These are phyloP conservation scores for Syngnathus rostellatus DNA, from an alignment of 2,797 vertebrate species.

Conservation along the genomic window DNA sequence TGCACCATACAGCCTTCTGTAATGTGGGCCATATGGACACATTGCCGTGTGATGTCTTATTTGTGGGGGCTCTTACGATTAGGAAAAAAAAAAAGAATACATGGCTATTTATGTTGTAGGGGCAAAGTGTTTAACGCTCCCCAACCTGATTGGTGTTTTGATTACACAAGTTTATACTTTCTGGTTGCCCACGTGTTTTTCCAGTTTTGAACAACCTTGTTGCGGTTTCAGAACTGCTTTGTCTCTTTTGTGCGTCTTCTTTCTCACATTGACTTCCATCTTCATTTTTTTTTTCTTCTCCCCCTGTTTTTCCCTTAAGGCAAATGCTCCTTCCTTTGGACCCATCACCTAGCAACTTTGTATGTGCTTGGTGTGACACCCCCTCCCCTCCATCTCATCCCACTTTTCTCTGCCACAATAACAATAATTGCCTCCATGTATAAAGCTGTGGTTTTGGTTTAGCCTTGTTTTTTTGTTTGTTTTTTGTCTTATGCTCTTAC, in stretches of 20 bases:
- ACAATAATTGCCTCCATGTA: slow-evolving; percentile 18
- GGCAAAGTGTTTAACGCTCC: background rate
- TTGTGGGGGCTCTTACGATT: background rate
- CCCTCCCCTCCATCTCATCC: slow-evolving; percentile 10
- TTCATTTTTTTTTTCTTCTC: background rate
- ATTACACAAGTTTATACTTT: background rate
- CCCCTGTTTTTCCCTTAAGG: background rate
- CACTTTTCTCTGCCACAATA: background rate
- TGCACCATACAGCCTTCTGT: background rate
- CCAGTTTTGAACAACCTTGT: slow-evolving; percentile 38
- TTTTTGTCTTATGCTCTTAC: slow-evolving; percentile 21
- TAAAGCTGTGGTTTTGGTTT: background rate
- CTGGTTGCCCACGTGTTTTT: slow-evolving; percentile 24
- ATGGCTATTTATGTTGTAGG: background rate
- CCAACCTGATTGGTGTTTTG: background rate
- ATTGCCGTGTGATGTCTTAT: background rate
- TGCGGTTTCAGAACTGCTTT: slow-evolving; percentile 24
- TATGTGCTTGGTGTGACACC: slow-evolving; percentile 6
- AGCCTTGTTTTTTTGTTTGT: background rate
- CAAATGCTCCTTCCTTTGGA: slow-evolving; percentile 23
- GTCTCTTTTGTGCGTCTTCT: slow-evolving; percentile 24
- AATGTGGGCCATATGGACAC: background rate
- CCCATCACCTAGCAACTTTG: slow-evolving; percentile 53
- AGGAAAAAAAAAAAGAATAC: no score
- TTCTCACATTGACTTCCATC: slow-evolving; percentile 12